These are phyloP conservation scores for Coelinius sp. DNA, from an alignment of 2,888 invertebrate genomes.

Conservation along the genomic window DNA sequence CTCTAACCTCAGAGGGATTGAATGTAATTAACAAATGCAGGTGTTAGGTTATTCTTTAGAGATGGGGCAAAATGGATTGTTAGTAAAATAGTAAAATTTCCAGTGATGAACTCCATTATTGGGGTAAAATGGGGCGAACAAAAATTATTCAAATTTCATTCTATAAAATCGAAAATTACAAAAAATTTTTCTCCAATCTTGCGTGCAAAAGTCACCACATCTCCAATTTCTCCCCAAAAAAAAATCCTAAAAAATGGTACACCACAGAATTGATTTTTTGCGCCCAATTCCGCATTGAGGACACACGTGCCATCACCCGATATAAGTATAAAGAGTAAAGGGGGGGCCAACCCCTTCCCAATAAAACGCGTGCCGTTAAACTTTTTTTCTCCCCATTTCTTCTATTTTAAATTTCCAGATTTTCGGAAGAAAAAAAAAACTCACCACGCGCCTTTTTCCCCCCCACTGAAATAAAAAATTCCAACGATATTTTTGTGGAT, in stretches of 20 bases:
- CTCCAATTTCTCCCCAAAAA: not conserved
- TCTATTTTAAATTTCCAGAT: not conserved
- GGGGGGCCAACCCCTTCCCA: slow-evolving; percentile 20
- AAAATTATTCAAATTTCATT: too few relatives aligned
- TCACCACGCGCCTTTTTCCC: slow-evolving; percentile 4
- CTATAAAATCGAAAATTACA: not conserved
- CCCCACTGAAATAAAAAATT: slow-evolving; percentile 16
- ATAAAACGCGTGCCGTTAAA: slow-evolving; percentile 35
- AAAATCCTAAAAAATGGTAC: not conserved
- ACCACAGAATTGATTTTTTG: slow-evolving; percentile 25
- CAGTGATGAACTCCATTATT: too few relatives aligned
- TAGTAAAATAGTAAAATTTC: too few relatives aligned
- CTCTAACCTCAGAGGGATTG: not conserved
- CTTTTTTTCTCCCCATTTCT: slow-evolving; percentile 12
- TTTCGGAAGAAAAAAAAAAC: slow-evolving; percentile 33
- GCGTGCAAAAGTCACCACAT: not conserved
- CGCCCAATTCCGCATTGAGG: slow-evolving; percentile 20
- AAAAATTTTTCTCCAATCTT: not conserved
- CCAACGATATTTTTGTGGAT: slow-evolving; percentile 35
- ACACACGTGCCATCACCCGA: slow-evolving; percentile 28
- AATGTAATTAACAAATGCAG: slow-evolving; percentile 3
- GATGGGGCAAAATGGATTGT: too few relatives aligned
- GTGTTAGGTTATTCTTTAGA: not conserved
- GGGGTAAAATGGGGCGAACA: too few relatives aligned
- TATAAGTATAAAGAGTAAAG: not conserved